Base-by-base conservation (phyloP, 2,888 invertebrate genomes). In the Harpagoxenus sublaevis region DNA sequence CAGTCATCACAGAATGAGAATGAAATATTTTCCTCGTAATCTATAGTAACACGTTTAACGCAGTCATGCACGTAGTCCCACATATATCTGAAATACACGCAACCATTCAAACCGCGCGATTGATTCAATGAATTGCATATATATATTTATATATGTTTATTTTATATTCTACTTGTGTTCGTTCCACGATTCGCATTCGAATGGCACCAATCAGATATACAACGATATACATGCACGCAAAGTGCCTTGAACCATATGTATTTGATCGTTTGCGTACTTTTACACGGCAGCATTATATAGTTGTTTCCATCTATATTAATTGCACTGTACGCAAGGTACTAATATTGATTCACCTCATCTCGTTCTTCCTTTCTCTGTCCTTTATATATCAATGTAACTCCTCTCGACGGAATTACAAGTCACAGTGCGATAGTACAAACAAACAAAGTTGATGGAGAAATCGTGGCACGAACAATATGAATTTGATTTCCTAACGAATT, bases 1-100 rank as follows among this genome's bases (percentile, higher is more conserved):
- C 94, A 94, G 91, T 93, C 94, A 94, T 94, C 94, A 94, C 94
- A 94, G 94, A 94, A 94, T 94, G 92, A 93, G 93, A 94, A 94
- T 94, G 93, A 94, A 94, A 94, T 92, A 91, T 93, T 87, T 87
- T 86, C 88, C 83, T 87, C 84, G 84, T 88, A 89, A 87, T 87
- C 87, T 90, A 93, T 90, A 93, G 89, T 91, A 93, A 92, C 91
- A 91, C 91, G 89, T 89, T 90, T 90, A 78, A 89, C 86, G 88
- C 87, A 88, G 42, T 84, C 85, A 84, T 89, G 75, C 84, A 81
- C 48, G 18, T 75, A 87, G 66, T 84, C 75, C 15, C 79, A 86
- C 83, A 81, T 78, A 68, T n/a, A 55, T 15, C 12, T 48, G n/a
- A 35, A 55, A 63, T 85, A 68, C 78, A 66, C 84, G 51, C 62